Conservation (phyloP, 2,888 invertebrate genomes). For the Sphaeridia pumilis region DNA sequence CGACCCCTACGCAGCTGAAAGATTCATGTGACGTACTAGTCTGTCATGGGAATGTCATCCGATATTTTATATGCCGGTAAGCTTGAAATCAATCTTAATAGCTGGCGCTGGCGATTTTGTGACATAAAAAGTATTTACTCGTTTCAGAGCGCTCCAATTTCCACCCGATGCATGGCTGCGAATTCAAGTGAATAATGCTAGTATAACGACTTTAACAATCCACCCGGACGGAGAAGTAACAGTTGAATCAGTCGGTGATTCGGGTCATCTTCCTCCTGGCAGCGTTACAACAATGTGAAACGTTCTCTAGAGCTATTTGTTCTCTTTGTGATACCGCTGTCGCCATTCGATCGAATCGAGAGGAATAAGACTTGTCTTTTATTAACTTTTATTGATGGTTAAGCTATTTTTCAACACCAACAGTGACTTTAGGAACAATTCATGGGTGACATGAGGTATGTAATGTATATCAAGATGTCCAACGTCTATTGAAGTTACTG, state of each 20-base stretch:
- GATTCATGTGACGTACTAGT: slow-evolving; percentile 84
- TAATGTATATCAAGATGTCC: too few species aligned
- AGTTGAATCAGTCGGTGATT: slow-evolving; percentile 69
- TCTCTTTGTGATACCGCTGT: too few species aligned
- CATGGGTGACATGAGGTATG: too few species aligned
- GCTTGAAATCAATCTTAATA: slow-evolving; percentile 19
- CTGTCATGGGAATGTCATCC: slow-evolving; percentile 95
- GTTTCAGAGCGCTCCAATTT: slow-evolving; percentile 79
- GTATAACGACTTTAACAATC: slow-evolving; percentile 83
- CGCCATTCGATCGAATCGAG: too few species aligned
- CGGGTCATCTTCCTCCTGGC: slow-evolving; percentile 75
- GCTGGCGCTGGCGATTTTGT: neutral
- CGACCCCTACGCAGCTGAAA: slow-evolving; percentile 60
- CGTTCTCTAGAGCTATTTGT: neutral
- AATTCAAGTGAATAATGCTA: slow-evolving; percentile 78
- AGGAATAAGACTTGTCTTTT: too few species aligned
- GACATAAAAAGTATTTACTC: slow-evolving; percentile 11
- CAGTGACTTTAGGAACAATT: too few species aligned
- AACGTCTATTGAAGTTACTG: too few species aligned
- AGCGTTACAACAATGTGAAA: slow-evolving; percentile 41
- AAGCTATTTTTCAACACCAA: too few species aligned
- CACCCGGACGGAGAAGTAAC: slow-evolving; percentile 75
- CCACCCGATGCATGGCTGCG: slow-evolving; percentile 96
- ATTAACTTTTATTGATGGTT: too few species aligned
- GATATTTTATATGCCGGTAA: slow-evolving; percentile 84